Evolutionary conservation across 2,888 invertebrate genomes (phyloP), one percentile per base, ranked within the genome.

Genomic region (Eilema griseolum): DNA sequence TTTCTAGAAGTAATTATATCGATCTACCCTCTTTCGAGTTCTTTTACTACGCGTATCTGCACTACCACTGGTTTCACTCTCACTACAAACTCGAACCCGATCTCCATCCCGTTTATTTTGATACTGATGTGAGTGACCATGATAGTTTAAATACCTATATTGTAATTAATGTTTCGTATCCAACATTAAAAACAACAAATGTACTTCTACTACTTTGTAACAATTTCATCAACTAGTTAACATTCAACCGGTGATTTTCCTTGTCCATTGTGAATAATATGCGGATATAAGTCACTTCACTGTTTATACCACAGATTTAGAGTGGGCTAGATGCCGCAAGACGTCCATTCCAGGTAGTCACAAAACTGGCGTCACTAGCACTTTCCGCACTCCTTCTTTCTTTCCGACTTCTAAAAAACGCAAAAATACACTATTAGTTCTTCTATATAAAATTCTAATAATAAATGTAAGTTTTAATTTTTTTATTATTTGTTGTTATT

Each of bases 221-320:
- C 72, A 71, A 74, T 76, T 75, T 73, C 74, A 82, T 81, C 80
- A 74, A 75, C 77, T 76, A 73, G 63, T 82, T 77, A 75, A 75
- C 77, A 84, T 83, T 75, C 79, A 77, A 76, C 67, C 71, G 71
- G 76, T 79, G 77, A 82, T 78, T 82, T 83, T 81, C 74, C 84
- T 82, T 63, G 73, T 67, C 72, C 71, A 75, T 72, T 83, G 77
- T 79, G 66, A 79, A 72, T 83, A 77, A 78, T 78, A 68, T 66
- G 59, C 63, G 70, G 67, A 52, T 64, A 66, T 64, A 74, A 61
- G 59, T 79, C 71, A 75, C 78, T 52, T n/a, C 52, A 52, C 52
- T 52, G 52, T n/a, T 52, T 52, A 52, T 52, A 52, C 52, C 52
- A 52, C 20, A 52, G 52, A 52, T 52, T n/a, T 52, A 52, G 52